These are phyloP conservation scores for Actinopyga echinites DNA, from an alignment of 53 echinoderm and acorn worm genomes.

Conservation along the genomic window DNA sequence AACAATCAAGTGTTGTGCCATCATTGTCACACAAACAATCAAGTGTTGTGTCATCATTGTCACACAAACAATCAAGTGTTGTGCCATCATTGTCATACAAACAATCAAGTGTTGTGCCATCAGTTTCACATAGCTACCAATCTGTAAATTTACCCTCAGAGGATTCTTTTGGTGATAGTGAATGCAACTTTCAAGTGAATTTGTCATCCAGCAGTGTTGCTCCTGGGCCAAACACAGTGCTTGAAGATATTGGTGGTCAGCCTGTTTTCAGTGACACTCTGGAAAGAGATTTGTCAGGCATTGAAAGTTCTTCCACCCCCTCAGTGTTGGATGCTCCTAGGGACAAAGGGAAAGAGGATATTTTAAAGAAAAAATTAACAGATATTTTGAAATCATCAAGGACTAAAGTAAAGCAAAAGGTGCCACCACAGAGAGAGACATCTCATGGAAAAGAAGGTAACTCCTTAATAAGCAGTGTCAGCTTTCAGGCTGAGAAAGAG, in stretches of 20 bases:
- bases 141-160: background rate
- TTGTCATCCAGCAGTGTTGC: background rate
- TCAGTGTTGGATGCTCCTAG: too few species aligned
- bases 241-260: background rate
- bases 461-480: background rate
- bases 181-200: background rate
- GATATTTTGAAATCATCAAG: background rate
- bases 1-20: too few species aligned
- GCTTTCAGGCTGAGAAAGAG: background rate
- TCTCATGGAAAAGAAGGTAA: background rate
- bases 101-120: too few species aligned
- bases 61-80: too few species aligned
- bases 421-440: background rate
- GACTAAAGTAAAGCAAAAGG: too few species aligned
- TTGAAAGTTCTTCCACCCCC: background rate
- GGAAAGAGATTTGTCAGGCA: background rate
- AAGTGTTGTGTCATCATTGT: too few species aligned
- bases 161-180: constrained; percentile 24
- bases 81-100: too few species aligned
- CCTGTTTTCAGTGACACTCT: background rate
- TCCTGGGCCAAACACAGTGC: background rate
- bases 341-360: background rate
- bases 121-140: background rate
- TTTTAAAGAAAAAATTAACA: background rate
- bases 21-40: too few species aligned